Percentiles rank a stretch among this genome's conserved stretches.
These are phyloP conservation scores for Chaetops frenatus DNA, from an alignment of 2,113 vertebrate genomes.

Conservation along the genomic window DNA sequence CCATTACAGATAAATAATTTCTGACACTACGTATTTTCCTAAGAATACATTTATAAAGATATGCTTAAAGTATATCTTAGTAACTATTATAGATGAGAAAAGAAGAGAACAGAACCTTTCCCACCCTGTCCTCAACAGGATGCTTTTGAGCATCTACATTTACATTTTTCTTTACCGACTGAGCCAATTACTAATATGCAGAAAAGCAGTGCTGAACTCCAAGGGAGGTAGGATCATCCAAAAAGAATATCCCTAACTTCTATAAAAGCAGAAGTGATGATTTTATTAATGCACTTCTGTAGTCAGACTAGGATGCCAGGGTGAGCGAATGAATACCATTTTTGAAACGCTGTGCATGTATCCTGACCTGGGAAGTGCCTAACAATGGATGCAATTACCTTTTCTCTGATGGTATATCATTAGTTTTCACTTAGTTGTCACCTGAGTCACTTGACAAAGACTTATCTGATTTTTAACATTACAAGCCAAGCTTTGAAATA, in stretches of 20 bases:
- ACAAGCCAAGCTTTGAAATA: neutral
- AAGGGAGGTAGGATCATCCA: neutral
- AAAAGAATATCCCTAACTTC: slow-evolving; percentile 1
- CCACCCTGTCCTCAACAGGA: neutral
- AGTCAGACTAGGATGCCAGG: slow-evolving; percentile 15
- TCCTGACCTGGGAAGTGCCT: slow-evolving; percentile 55
- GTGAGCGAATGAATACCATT: neutral
- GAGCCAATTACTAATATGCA: slow-evolving; percentile 3
- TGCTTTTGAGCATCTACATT: slow-evolving; percentile 34
- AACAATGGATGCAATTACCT: slow-evolving; percentile 60
- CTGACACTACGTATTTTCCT: neutral
- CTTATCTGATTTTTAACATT: slow-evolving; percentile 30
- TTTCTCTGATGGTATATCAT: slow-evolving; percentile 36
- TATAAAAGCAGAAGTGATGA: neutral
- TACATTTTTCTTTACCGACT: slow-evolving; percentile 39
- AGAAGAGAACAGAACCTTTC: neutral
- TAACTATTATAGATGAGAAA: neutral
- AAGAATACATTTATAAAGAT: neutral
- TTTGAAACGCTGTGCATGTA: slow-evolving; percentile 28
- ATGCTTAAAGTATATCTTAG: neutral
- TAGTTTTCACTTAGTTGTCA: slow-evolving; percentile 65
- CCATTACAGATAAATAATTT: neutral
- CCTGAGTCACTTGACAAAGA: slow-evolving; percentile 49
- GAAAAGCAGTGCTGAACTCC: slow-evolving; percentile 33
- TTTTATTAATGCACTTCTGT: slow-evolving; percentile 28